Evolutionary conservation across 1,140 invertebrate genomes (phyloP), one percentile per base, ranked within the genome.

Genomic region (Zaprionus davidi): DNA sequence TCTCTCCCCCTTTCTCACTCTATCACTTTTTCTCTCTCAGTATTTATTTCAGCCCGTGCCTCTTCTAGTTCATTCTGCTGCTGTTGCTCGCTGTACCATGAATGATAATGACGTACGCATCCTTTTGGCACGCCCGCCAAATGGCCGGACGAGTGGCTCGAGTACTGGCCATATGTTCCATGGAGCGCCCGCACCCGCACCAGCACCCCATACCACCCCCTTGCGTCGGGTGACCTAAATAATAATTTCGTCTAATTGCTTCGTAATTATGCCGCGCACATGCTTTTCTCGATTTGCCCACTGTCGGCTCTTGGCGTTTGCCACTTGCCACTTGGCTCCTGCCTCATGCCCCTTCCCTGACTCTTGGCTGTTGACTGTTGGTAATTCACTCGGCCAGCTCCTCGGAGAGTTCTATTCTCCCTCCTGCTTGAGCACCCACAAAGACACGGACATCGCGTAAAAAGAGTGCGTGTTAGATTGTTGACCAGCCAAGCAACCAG

Each of bases 221-320:
- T 41, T 15, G 58, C 68, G 60, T 53, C 51, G 55, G 55, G 78
- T 84, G 85, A 88, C 84, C 84, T 90, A 71, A 79, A 84, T 88
- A 90, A 88, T 88, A 90, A 90, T 88, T 84, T 90, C 85, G 81
- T 90, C 85, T 88, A 88, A 88, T 88, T 88, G 85, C 84, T 88
- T 90, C 85, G 84, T 88, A 90, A 88, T 88, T 88, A 88, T 88
- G 84, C 81, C 84, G 85, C 78, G 84, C 84, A 88, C 84, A 88
- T 88, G 84, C 62, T 88, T 84, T 77, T 90, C 84, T 90, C 79
- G 81, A 87, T 87, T 87, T 79, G 84, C 71, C 78, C 84, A 56
- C 68, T 78, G 82, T 86, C 59, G 56, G 15, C 53, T 56, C 24
- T 56, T 56, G 53, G 46, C 46, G 46, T 13, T 51, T 51, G 46